These are phyloP conservation scores for Mola mola DNA, from an alignment of 2,113 vertebrate species.

Conservation along the genomic window DNA sequence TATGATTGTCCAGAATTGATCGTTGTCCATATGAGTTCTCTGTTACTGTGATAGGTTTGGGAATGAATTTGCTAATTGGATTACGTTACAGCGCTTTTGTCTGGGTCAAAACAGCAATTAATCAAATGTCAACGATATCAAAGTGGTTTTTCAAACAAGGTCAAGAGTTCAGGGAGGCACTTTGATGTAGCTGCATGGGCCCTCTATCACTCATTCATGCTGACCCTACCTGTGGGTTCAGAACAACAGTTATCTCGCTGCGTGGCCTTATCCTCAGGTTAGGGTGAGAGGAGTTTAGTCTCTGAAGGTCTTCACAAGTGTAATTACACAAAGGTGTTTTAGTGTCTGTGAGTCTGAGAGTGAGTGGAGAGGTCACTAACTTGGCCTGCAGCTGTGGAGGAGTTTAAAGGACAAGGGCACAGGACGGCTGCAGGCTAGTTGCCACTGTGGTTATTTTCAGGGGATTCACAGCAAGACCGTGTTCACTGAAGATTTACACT, in stretches of 20 bases:
- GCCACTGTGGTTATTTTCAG: conserved; percentile 30
- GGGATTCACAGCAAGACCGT: conserved; percentile 4
- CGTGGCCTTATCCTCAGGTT: conserved; percentile 18
- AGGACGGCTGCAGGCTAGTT: conserved; percentile 12
- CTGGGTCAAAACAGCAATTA: neutral
- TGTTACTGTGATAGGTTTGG: no score
- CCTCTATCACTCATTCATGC: neutral
- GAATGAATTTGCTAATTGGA: no score
- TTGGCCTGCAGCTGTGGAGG: conserved; percentile 19
- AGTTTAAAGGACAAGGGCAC: conserved; percentile 50
- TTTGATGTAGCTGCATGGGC: neutral
- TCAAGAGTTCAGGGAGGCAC: neutral
- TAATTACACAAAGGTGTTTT: conserved; percentile 37
- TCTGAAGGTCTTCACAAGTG: conserved; percentile 42
- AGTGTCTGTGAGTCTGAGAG: conserved; percentile 29
- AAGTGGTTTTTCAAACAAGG: neutral
- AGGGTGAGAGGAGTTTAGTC: conserved; percentile 34
- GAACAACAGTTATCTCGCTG: neutral
- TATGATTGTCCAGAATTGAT: no score
- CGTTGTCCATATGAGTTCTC: no score
- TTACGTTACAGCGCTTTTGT: no score
- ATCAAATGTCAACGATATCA: neutral
- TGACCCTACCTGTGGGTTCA: conserved; percentile 3
- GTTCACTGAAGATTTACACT: conserved; percentile 14
- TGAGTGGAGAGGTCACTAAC: conserved; percentile 54